These are phyloP conservation scores for Dasyornis broadbenti DNA, from an alignment of 2,113 vertebrate species.

Conservation along the genomic window DNA sequence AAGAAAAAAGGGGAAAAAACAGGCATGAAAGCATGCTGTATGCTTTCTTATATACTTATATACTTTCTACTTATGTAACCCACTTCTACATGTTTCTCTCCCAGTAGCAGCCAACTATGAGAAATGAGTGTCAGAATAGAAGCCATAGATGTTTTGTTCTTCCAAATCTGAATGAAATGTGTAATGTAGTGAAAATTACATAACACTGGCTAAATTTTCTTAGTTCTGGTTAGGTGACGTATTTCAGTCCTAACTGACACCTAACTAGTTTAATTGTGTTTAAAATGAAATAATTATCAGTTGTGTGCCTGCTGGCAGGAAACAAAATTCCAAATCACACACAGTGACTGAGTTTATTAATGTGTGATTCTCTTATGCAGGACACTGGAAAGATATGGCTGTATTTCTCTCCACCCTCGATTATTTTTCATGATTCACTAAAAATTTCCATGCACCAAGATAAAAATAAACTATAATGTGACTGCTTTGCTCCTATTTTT, in stretches of 20 bases:
- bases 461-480: constrained; percentile 36
- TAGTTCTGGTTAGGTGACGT: background rate
- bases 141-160: background rate
- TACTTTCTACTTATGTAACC: background rate
- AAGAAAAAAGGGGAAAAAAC: background rate
- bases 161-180: background rate
- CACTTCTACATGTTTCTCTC: background rate
- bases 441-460: constrained; percentile 29
- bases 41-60: too few species aligned
- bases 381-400: constrained; percentile 10
- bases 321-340: background rate
- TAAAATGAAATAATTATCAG: background rate
- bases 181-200: background rate
- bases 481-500: background rate
- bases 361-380: constrained; percentile 21
- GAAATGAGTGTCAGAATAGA: background rate
- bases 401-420: background rate
- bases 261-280: background rate
- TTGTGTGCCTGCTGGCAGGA: background rate
- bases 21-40: background rate
- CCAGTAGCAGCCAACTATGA: background rate
- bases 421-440: constrained; percentile 1
- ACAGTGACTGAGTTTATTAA: background rate
- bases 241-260: background rate
- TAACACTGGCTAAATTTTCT: background rate